These are phyloP conservation scores for Hemibagrus guttatus DNA, from an alignment of 2,797 vertebrate species.

Conservation along the genomic window DNA sequence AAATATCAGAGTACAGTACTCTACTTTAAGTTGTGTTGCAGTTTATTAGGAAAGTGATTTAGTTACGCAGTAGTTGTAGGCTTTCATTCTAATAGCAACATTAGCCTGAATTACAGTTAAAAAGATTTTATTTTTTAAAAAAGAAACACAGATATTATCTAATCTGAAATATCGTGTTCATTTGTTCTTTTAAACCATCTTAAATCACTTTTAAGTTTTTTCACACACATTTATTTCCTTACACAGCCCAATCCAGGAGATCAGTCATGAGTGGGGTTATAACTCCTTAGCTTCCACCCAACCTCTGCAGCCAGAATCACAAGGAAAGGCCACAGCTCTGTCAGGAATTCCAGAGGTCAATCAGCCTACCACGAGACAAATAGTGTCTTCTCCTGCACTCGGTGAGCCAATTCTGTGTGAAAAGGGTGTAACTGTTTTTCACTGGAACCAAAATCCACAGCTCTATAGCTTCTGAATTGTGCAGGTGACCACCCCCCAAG, in stretches of 20 bases:
- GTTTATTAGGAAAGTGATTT: no score
- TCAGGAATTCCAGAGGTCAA: constrained; percentile 43
- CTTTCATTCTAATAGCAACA: no score
- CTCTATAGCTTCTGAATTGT: neutral
- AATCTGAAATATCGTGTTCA: neutral
- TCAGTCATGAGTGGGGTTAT: constrained; percentile 75
- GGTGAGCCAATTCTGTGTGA: constrained; percentile 32
- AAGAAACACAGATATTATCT: no score
- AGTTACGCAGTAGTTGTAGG: no score
- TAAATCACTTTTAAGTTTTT: neutral
- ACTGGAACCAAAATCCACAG: neutral
- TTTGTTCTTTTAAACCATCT: neutral
- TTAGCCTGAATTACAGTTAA: no score
- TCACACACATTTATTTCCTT: neutral
- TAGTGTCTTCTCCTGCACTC: neutral
- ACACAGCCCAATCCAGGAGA: constrained; percentile 84
- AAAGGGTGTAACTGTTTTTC: neutral
- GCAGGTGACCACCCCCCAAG: neutral
- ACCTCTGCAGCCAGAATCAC: constrained; percentile 65
- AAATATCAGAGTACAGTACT: no score
- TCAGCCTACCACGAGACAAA: constrained; percentile 59
- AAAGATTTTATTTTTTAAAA: no score
- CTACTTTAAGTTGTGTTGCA: neutral
- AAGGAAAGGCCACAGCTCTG: constrained; percentile 64
- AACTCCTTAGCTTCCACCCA: constrained; percentile 65